Evolutionary conservation across 2,113 vertebrate genomes (phyloP).

Genomic region (Chloropsis cyanopogon): DNA sequence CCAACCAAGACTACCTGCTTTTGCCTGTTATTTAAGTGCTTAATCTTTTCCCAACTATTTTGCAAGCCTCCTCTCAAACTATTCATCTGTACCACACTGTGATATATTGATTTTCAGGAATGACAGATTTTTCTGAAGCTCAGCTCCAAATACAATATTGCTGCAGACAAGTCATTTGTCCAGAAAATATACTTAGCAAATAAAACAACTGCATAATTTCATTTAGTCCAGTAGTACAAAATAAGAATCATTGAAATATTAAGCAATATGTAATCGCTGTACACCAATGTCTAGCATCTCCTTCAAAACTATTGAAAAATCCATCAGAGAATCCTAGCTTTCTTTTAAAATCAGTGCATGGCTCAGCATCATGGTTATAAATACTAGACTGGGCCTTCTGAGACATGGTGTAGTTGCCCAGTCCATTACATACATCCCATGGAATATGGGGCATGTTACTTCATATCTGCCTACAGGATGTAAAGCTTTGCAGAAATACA

Average conservation of each 20-base stretch:
- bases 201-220: neutral
- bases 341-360: neutral
- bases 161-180: neutral
- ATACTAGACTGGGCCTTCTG: neutral
- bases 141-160: neutral
- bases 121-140: neutral
- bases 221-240: neutral
- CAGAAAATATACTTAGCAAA: neutral
- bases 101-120: neutral
- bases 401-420: neutral
- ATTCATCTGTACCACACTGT: neutral
- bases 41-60: neutral
- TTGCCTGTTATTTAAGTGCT: neutral
- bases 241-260: neutral
- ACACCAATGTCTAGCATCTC: neutral
- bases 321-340: neutral
- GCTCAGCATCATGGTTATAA: neutral
- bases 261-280: neutral
- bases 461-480: neutral
- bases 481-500: neutral
- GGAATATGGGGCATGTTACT: neutral
- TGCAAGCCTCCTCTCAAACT: neutral
- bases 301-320: neutral
- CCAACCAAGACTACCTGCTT: neutral
- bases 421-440: neutral